Base-by-base conservation (phyloP, 1,140 invertebrate species). In the Cotesia vestalis region DNA sequence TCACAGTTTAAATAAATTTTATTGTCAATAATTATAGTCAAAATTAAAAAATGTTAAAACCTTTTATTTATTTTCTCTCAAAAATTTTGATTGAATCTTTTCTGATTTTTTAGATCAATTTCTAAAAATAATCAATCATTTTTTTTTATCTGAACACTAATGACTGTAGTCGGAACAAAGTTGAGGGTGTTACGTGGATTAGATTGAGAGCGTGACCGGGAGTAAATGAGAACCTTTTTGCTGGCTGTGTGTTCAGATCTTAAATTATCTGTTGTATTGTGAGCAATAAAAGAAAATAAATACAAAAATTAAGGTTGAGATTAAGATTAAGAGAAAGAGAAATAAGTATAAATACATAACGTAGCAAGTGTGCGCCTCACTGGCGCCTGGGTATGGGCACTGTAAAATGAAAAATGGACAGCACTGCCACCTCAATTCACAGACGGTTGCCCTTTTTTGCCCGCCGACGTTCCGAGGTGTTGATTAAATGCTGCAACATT, bases 341-440 rank as follows among this genome's bases (percentile, higher is more conserved):
- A 61, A 66, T 55, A 55, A 55, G 66, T 72, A 73, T 38, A 71
- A 66, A 70, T 64, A 68, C 72, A 73, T 74, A 78, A 53, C 60
- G 27, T 2, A 27, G 27, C 73, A 75, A 74, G 79, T 77, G 77
- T 83, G 80, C 81, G 83, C 78, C 81, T 79, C 73, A 78, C 76
- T 81, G 83, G 83, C 81, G 82, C 82, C 82, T 82, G 73, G 75
- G 34, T 12, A 17, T 82, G 73, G 75, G 34, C 27, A 17, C 71
- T 77, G 73, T 80, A 77, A 27, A 27, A 27, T 83, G 83, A 85
- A 84, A 85, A 85, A 82, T 84, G 80, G 83, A 80, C 73, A 79
- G 80, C 79, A 74, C 77, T 80, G 77, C 74, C 77, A 72, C 75
- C 74, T 74, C 70, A 79, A 74, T 73, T 72, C 69, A 71, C 64